Conservation (phyloP, 2,888 invertebrate genomes). For the Aelia acuminata region DNA sequence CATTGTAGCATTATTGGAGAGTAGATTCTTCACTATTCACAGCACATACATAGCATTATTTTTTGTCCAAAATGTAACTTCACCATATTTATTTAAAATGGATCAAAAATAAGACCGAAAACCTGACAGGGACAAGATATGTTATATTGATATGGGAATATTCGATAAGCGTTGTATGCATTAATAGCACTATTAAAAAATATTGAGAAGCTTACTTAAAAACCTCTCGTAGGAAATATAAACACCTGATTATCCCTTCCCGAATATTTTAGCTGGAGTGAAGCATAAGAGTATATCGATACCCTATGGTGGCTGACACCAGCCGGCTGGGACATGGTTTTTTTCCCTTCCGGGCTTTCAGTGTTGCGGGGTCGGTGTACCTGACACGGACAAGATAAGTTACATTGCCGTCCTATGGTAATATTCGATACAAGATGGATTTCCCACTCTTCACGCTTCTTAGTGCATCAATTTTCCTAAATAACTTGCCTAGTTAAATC, state of each 20-base stretch:
- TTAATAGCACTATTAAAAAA: no score
- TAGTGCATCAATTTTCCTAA: neutral
- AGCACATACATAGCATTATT: no score
- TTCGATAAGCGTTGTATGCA: no score
- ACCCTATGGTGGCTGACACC: neutral
- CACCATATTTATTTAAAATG: no score
- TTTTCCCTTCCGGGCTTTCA: slow-evolving; percentile 21
- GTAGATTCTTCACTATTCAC: no score
- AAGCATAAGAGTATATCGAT: neutral
- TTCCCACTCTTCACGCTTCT: neutral
- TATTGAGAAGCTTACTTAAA: neutral
- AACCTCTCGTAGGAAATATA: neutral
- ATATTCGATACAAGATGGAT: neutral
- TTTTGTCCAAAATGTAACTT: no score
- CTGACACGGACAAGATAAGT: slow-evolving; percentile 21
- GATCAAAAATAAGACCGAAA: no score
- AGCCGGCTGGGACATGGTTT: neutral
- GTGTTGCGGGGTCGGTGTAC: slow-evolving; percentile 16
- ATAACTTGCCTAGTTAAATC: neutral
- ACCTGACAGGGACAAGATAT: no score
- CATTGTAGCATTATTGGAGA: no score
- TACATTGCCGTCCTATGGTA: neutral
- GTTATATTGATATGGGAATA: no score
- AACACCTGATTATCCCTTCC: neutral
- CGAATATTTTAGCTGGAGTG: neutral